Base-by-base conservation (phyloP, 2,888 invertebrate species). In the Miltochrista miniata region DNA sequence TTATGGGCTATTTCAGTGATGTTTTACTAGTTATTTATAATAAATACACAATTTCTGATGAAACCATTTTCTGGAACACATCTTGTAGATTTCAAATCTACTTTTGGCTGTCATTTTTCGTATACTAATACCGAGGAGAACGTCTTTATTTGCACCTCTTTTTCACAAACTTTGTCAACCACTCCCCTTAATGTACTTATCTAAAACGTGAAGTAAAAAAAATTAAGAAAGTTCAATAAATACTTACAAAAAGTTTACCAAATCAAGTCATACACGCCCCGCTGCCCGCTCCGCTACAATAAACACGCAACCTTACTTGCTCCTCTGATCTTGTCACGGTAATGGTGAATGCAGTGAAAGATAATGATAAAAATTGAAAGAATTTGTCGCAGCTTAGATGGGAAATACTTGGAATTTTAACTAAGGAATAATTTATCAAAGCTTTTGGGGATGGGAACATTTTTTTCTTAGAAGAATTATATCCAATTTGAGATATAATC, bases 291-390 rank as follows among this genome's bases (percentile, higher is more conserved):
- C 33, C 43, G 46, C 29, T 10, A 7, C 7, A 11, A 7, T 0
- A 29, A 44, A 9, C 7, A 38, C 9, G 12, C 35, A 35, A 18
- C 30, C 30, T 39, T 45, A 48, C 0, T 13, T 15, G 35, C 29
- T 15, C 18, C 31, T 44, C n/a, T 50, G 34, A 47, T 45, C 39
- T 31, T 46, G 31, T 44, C 24, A 33, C 37, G n/a, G 40, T 48
- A 52, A 48, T 48, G 41, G 41, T 10, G 18, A 30, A 36, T 34
- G 46, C 15, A 35, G 35, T 43, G 39, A 36, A 24, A 46, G 43
- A 48, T 51, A 51, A 54, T 50, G 41, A 47, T 33, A 18, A 39
- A 52, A 48, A 48, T 45, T 41, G 18, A 45, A 48, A 45, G 40
- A 36, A 52, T 52, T 48, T 52, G 40, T 45, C 18, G 31, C 18